Base-by-base conservation (phyloP, 1,140 invertebrate species). In the Conus ventricosus region DNA sequence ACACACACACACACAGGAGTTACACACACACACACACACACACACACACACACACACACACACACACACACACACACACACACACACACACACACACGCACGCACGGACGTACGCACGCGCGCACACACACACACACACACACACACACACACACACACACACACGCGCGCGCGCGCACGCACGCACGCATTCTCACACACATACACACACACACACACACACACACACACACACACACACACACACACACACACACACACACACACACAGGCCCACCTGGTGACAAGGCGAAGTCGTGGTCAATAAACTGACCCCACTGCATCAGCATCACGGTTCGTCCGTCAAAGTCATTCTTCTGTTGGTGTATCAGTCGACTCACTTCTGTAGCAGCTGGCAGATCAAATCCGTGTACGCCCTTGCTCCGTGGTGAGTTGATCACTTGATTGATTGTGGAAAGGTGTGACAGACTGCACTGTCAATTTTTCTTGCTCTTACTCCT, bases 261-360 rank as follows among this genome's bases (percentile, higher is more conserved):
- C 10, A 67, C 39, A n/a, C 25, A 67, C 17, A 71, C 0, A 85
- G 25, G 55, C n/a, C n/a, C 11, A 84, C 11, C 13, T 23, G 75
- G 25, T 76, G 86, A n/a, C 25, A 51, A 27, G 6, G 87, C 53
- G 63, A 90, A 67, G 85, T 90, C 89, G 39, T 90, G 89, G 25
- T 86, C 88, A 5, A 90, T 55, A n/a, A 88, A 88, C 82, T 90
- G 89, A 11, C 89, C 89, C 89, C 89, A 90, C 88, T 87, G 78
- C 89, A 90, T 90, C 27, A 88, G 53, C 88, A 90, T 89, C 80
- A 81, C 27, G 20, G 86, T 88, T 27, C 39, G 75, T 7, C 39
- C 25, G 6, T 13, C 20, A 8, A 54, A 53, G 23, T 57, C 63
- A 8, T 53, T 23, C 54, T n/a, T 25, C 51, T 80, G 27, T 4